Conservation (phyloP, 2,888 invertebrate genomes). For the Galerucella nymphaeae region DNA sequence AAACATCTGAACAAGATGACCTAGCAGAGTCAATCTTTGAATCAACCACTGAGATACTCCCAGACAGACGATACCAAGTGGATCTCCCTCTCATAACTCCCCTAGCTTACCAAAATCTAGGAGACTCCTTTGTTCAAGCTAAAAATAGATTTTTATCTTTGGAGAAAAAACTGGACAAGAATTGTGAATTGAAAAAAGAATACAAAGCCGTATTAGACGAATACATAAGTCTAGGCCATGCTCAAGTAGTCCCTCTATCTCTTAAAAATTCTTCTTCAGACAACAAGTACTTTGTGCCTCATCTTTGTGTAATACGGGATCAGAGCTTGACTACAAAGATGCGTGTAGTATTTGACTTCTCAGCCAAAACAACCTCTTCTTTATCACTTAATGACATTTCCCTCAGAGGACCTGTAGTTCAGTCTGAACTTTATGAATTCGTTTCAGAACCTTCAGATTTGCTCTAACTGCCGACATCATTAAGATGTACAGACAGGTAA, state of each 20-base stretch:
- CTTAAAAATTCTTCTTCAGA: background rate
- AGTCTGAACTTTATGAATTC: slow-evolving; percentile 31
- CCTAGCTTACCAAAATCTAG: no score
- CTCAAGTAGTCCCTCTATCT: background rate
- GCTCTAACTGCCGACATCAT: slow-evolving; percentile 21
- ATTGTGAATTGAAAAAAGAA: no score
- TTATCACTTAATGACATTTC: slow-evolving; percentile 25
- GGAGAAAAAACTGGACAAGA: no score
- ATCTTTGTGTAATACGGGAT: background rate
- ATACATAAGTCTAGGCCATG: no score
- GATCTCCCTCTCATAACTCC: no score
- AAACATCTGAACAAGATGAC: no score
- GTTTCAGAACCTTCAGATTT: slow-evolving; percentile 29
- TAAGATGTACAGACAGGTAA: slow-evolving; percentile 30
- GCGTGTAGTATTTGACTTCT: slow-evolving; percentile 36
- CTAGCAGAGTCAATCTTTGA: no score
- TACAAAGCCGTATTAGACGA: no score
- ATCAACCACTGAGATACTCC: no score
- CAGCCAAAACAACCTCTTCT: slow-evolving; percentile 18
- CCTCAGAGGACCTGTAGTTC: slow-evolving; percentile 26
- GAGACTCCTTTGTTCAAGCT: no score
- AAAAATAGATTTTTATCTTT: no score
- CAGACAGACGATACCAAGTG: no score
- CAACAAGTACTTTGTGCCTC: background rate
- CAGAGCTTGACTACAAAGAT: slow-evolving; percentile 29